Base-by-base conservation (phyloP, 1,140 invertebrate species). In the Papilio xuthus region DNA sequence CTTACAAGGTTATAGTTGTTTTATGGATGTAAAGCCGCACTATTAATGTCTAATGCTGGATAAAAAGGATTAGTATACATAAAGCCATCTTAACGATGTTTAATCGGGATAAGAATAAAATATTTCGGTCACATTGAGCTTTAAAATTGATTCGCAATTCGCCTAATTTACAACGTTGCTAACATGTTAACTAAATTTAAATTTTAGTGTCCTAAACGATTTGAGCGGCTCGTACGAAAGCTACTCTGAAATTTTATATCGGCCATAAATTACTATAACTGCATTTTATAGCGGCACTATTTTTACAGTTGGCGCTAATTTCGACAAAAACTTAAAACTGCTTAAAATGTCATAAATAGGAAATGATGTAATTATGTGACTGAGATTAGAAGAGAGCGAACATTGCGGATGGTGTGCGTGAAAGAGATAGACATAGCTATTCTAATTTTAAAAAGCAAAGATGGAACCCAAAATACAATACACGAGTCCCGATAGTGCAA, bases 371-470 rank as follows among this genome's bases (percentile, higher is more conserved):
- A 91, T 92, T 90, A 91, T 82, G 86, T 80, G 85, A 88, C 80
- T 89, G 88, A 77, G 88, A 87, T 90, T 88, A 88, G 84, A 84
- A 76, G 69, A 83, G 86, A 60, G 70, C 70, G 76, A 78, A 79
- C 74, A 80, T 82, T 82, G 81, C 37, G 37, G 53, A 69, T 60
- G 73, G 80, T 80, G 78, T 53, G 87, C 67, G 78, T 60, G 85
- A 91, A 84, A 23, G 88, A 89, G 90, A 92, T 78, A 86, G 84
- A 81, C 72, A 85, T 79, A 88, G 73, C 82, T 82, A 89, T 90
- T 91, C 90, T 93, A 92, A 92, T 90, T 92, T 92, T 92, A 93
- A 93, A 93, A 93, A 93, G 89, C 87, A 94, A 94, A 94, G 92
- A 94, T 94, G 92, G 91, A 92, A 90, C 89, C 91, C 88, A 87